These are phyloP conservation scores for Rousettus madagascariensis DNA, from an alignment of 2,797 vertebrate species.

Conservation along the genomic window DNA sequence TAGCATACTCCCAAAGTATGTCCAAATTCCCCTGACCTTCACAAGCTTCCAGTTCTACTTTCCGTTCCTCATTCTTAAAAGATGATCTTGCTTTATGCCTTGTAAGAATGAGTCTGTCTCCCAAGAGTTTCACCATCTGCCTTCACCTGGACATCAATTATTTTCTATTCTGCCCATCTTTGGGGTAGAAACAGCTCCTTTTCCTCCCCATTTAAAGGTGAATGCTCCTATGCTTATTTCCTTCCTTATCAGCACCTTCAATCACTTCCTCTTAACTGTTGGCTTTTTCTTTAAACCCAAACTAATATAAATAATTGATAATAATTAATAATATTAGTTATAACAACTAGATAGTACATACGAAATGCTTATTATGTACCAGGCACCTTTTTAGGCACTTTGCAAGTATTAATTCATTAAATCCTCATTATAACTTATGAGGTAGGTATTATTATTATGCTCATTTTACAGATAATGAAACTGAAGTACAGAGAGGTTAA, in stretches of 20 bases:
- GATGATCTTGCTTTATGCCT: not conserved
- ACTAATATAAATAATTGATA: not conserved
- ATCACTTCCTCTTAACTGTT: not conserved
- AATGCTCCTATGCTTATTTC: not conserved
- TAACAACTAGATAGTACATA: not conserved
- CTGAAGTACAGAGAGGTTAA: not conserved
- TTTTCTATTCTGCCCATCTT: not conserved
- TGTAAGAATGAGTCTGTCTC: not conserved
- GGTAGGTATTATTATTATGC: not conserved
- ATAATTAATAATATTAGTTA: slow-evolving; percentile 23
- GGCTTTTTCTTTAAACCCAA: not conserved
- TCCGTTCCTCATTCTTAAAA: not conserved
- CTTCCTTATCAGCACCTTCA: not conserved
- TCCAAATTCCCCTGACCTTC: not conserved
- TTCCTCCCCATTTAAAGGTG: not conserved
- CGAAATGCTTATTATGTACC: not conserved
- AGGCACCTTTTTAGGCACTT: not conserved
- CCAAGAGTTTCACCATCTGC: not conserved
- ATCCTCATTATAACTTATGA: not conserved
- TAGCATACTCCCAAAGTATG: not conserved
- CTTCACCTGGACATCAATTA: not conserved
- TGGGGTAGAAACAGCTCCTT: not conserved
- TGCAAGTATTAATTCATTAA: slow-evolving; percentile 13
- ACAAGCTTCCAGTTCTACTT: not conserved
- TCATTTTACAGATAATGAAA: slow-evolving; percentile 8